Evolutionary conservation across 2,888 invertebrate genomes (phyloP), one percentile per base, ranked within the genome.

Genomic region (Arctia plantaginis): DNA sequence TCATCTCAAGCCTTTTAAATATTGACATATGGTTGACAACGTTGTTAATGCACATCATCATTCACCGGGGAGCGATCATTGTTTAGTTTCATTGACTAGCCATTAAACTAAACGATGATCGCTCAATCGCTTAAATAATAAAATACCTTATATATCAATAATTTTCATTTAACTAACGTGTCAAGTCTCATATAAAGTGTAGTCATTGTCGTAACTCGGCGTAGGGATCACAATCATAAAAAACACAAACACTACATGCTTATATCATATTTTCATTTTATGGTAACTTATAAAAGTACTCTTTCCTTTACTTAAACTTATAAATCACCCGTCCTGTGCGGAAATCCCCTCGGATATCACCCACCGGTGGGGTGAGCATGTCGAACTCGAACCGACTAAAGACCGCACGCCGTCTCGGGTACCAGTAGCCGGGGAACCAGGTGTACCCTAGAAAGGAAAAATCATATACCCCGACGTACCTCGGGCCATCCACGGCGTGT

Each of bases 61-160:
- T 3, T 6, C n/a, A n/a, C 76, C 64, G 75, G 73, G 73, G 44
- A 76, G 72, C 78, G 71, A 82, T 80, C 77, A 83, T 82, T 80
- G 82, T 84, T 87, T 80, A 88, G 76, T 82, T 85, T 86, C 87
- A 88, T 87, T 82, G 85, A 78, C 80, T 82, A 82, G 85, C n/a
- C n/a, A n/a, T n/a, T n/a, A n/a, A n/a, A n/a, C n/a, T n/a, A n/a
- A n/a, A n/a, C n/a, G n/a, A n/a, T n/a, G n/a, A n/a, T n/a, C n/a
- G n/a, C n/a, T n/a, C n/a, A n/a, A n/a, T n/a, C n/a, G n/a, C n/a
- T 85, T 84, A 85, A 81, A 82, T 83, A 87, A 86, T 86, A 82
- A 79, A 76, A 80, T 39, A 18, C 85, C 82, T 83, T 82, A 80
- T 82, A 80, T 77, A 81, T 78, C 79, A 77, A 82, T 82, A 82